Conservation (phyloP, 2,888 invertebrate species). For the Ichneumoninae sp. region DNA sequence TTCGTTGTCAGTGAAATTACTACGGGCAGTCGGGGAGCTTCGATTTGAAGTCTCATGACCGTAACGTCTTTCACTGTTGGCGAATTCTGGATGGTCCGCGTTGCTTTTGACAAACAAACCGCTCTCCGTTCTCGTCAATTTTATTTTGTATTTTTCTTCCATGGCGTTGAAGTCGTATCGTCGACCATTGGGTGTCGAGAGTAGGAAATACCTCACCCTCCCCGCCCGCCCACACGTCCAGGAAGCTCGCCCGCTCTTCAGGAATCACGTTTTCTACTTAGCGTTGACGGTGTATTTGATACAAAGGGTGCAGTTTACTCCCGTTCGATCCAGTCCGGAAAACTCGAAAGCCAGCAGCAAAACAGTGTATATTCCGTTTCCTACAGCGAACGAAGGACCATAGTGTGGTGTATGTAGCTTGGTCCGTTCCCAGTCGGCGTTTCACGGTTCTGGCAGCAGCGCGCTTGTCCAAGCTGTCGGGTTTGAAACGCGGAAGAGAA, state of each 20-base stretch:
- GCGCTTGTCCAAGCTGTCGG: slow-evolving; percentile 5
- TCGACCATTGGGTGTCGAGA: not conserved
- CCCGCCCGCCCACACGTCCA: not conserved
- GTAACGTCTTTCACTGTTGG: not conserved
- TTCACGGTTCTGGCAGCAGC: slow-evolving; percentile 13
- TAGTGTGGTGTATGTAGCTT: not conserved
- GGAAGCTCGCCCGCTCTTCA: not conserved
- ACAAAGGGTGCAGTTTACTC: slow-evolving; percentile 35
- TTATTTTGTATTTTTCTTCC: not conserved
- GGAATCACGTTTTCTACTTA: slow-evolving; percentile 36
- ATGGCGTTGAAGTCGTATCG: not conserved
- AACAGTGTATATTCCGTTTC: not conserved
- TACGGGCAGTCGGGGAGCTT: not conserved
- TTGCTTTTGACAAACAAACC: not conserved
- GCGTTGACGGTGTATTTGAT: slow-evolving; percentile 54
- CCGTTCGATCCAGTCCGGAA: slow-evolving; percentile 24
- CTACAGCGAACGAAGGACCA: not conserved
- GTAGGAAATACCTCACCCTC: not conserved
- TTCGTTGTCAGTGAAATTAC: not conserved
- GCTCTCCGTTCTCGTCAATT: not conserved
- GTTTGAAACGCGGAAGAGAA: slow-evolving; percentile 15
- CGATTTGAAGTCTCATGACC: too few species aligned
- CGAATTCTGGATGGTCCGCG: not conserved
- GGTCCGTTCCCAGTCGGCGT: slow-evolving; percentile 5
- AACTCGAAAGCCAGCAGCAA: slow-evolving; percentile 5